Conservation (phyloP, 2,888 invertebrate species). For the Leptinotarsa haldemani region DNA sequence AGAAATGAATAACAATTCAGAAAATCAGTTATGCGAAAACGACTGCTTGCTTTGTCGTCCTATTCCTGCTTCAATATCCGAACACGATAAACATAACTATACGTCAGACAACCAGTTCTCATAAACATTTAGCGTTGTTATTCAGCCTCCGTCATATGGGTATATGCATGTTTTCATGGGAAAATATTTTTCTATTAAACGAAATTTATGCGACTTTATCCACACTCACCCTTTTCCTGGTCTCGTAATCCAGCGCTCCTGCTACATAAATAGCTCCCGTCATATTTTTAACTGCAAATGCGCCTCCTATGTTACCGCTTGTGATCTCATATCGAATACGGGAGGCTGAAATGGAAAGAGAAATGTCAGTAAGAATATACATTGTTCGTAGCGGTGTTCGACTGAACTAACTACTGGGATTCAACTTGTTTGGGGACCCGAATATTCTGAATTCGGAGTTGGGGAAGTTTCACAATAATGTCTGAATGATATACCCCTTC, state of each 20-base stretch:
- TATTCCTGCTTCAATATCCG: no score
- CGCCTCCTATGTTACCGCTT: slow-evolving; percentile 98
- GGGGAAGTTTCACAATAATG: no score
- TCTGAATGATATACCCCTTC: no score
- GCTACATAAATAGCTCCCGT: slow-evolving; percentile 99
- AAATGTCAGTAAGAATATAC: slow-evolving; percentile 7
- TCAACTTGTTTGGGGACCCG: no score
- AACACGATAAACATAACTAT: no score
- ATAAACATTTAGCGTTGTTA: not conserved
- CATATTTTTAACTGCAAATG: slow-evolving; percentile 98
- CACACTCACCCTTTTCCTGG: slow-evolving; percentile 89
- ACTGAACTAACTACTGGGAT: no score
- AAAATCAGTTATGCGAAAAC: no score
- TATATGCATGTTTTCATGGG: not conserved
- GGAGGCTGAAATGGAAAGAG: slow-evolving; percentile 78
- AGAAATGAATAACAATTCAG: no score
- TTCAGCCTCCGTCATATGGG: not conserved
- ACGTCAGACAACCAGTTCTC: not conserved
- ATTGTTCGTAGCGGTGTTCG: no score
- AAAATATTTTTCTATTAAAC: slow-evolving; percentile 5
- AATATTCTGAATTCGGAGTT: no score
- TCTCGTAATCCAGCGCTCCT: slow-evolving; percentile 96
- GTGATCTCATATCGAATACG: slow-evolving; percentile 99
- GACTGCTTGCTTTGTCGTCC: no score
- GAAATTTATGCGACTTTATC: slow-evolving; percentile 16